These are phyloP conservation scores for Archegozetes longisetosus DNA, from an alignment of 1,140 invertebrate species.

Conservation along the genomic window DNA sequence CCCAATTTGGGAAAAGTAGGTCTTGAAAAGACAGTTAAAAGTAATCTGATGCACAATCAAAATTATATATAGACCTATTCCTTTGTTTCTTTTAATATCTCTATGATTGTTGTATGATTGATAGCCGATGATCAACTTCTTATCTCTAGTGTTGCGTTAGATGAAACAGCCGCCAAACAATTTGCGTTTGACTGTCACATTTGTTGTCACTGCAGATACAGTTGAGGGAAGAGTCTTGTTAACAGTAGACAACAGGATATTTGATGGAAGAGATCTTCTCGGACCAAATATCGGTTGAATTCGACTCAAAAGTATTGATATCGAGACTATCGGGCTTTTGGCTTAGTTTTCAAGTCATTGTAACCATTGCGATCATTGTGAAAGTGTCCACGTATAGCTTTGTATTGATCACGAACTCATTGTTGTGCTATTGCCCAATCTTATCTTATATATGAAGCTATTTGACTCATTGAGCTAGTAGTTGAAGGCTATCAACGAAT, in stretches of 20 bases:
- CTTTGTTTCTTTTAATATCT: background rate
- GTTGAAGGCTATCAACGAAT: constrained; percentile 9
- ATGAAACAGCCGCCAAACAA: background rate
- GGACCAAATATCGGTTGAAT: background rate
- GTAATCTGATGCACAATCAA: too few species aligned
- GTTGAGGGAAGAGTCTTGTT: background rate
- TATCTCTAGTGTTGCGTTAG: background rate
- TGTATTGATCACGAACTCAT: background rate
- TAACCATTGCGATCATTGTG: background rate
- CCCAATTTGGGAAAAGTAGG: too few species aligned
- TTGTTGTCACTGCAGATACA: background rate
- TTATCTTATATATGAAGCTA: background rate
- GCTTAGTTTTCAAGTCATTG: too few species aligned
- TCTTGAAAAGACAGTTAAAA: too few species aligned
- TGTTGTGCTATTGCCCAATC: background rate
- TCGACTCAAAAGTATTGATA: background rate
- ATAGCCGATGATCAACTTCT: background rate
- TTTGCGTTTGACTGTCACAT: too few species aligned
- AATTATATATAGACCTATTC: too few species aligned
- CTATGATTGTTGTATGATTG: background rate
- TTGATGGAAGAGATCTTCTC: background rate
- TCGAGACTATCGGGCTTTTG: background rate
- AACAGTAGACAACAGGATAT: background rate
- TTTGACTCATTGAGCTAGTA: too few species aligned
- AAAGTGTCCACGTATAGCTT: background rate